Evolutionary conservation across 2,888 invertebrate species (phyloP).

Genomic region (Tortrix viridana): DNA sequence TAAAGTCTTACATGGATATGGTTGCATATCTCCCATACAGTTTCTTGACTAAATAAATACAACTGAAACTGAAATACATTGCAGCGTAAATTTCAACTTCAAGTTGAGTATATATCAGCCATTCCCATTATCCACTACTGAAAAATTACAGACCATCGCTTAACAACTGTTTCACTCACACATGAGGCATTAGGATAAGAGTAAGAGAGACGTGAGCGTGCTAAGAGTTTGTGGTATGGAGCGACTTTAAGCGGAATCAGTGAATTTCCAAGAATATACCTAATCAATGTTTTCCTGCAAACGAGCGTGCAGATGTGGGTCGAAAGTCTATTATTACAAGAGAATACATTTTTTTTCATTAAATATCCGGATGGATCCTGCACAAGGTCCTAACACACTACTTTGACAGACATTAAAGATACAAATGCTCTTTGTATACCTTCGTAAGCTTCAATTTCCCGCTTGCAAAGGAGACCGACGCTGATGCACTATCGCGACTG

Average conservation of each 20-base stretch:
- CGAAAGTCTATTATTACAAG: too few relatives aligned
- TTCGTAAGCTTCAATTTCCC: neutral
- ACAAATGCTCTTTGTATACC: too few relatives aligned
- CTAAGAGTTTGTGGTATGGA: conserved; percentile 12
- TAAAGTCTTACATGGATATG: too few relatives aligned
- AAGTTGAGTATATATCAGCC: conserved; percentile 13
- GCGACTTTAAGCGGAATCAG: conserved; percentile 10
- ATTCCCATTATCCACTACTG: conserved; percentile 28
- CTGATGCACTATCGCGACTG: conserved; percentile 4
- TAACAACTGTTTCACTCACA: conserved; percentile 10
- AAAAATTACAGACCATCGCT: conserved; percentile 31
- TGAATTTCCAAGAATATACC: neutral
- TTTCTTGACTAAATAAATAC: neutral
- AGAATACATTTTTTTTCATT: too few relatives aligned
- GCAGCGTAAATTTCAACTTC: conserved; percentile 17
- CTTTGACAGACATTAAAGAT: too few relatives aligned
- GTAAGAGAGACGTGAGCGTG: conserved; percentile 5
- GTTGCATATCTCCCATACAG: neutral
- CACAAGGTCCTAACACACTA: too few relatives aligned
- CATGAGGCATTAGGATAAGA: conserved; percentile 1
- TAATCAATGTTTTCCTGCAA: too few relatives aligned
- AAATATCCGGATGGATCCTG: too few relatives aligned
- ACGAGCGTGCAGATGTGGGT: too few relatives aligned
- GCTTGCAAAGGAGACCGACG: conserved; percentile 9
- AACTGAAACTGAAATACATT: conserved; percentile 18